Percentiles rank a stretch among this genome's conserved stretches.
phyloP scores from a whole-genome alignment of 2,797 vertebrate genomes.

The Lepilemur septentrionalis region DNA sequence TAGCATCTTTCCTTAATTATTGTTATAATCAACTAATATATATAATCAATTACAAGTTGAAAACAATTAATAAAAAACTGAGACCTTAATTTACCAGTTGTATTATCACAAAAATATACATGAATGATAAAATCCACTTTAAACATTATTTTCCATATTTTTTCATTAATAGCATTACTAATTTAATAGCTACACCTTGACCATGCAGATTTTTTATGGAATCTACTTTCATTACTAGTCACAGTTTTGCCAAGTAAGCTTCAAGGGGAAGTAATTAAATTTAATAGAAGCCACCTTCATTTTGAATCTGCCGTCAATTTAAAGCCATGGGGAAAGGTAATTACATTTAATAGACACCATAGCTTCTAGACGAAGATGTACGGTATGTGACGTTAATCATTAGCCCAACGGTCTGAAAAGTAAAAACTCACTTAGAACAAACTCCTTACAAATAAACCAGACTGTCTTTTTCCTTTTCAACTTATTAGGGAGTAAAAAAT shows the following conservation, averaged over 20 bases:
- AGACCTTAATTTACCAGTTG: constrained; percentile 21
- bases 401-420: constrained; percentile 69
- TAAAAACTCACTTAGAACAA: constrained; percentile 74
- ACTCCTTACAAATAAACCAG: constrained; percentile 62
- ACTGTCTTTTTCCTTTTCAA: constrained; percentile 49
- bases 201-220: constrained; percentile 65
- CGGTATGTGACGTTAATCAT: constrained; percentile 75
- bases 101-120: constrained; percentile 1
- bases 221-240: constrained; percentile 64
- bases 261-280: constrained; percentile 78
- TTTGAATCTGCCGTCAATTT: constrained; percentile 79
- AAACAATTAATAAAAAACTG: neutral
- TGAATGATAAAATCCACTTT: constrained; percentile 24
- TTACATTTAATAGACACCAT: constrained; percentile 77
- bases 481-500: constrained; percentile 73
- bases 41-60: neutral
- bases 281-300: constrained; percentile 77
- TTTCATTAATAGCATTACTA: constrained; percentile 66
- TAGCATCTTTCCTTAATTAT: neutral
- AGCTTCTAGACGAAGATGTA: constrained; percentile 62
- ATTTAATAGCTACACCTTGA: constrained; percentile 72
- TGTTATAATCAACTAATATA: neutral
- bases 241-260: constrained; percentile 72
- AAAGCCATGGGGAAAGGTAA: constrained; percentile 78
- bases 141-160: constrained; percentile 46